Conservation (phyloP, 2,888 invertebrate genomes). For the Himalopsyche anomala region DNA sequence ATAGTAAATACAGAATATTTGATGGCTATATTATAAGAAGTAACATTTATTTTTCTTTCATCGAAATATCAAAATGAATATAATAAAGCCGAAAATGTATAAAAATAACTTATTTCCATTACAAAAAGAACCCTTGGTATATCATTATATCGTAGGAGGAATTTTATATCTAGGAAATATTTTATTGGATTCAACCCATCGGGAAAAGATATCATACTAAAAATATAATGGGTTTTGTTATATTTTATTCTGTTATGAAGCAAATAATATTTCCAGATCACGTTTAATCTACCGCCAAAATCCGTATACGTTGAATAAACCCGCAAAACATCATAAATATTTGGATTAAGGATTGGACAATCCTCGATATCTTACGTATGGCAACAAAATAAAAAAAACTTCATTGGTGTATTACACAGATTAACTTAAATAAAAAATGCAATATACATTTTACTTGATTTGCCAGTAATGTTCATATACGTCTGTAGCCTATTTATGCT, state of each 20-base stretch:
- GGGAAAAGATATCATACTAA: slow-evolving; percentile 30
- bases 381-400: no score
- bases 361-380: not conserved
- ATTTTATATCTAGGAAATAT: slow-evolving; percentile 30
- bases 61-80: slow-evolving; percentile 24
- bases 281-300: slow-evolving; percentile 34
- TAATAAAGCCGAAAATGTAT: slow-evolving; percentile 18
- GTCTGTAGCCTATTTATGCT: no score
- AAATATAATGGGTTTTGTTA: slow-evolving; percentile 28
- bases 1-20: not conserved
- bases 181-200: slow-evolving; percentile 30
- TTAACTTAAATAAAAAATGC: no score
- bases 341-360: slow-evolving; percentile 1
- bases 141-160: slow-evolving; percentile 30
- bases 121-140: slow-evolving; percentile 34
- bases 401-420: no score
- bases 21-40: not conserved
- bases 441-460: no score
- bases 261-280: slow-evolving; percentile 34
- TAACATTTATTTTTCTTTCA: not conserved
- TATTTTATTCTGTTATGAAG: slow-evolving; percentile 31
- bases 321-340: slow-evolving; percentile 3
- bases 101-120: slow-evolving; percentile 26
- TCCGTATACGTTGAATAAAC: not conserved
- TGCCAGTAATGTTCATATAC: no score